phyloP scores from a whole-genome alignment of 2,797 vertebrate species.

The Helostoma temminkii region DNA sequence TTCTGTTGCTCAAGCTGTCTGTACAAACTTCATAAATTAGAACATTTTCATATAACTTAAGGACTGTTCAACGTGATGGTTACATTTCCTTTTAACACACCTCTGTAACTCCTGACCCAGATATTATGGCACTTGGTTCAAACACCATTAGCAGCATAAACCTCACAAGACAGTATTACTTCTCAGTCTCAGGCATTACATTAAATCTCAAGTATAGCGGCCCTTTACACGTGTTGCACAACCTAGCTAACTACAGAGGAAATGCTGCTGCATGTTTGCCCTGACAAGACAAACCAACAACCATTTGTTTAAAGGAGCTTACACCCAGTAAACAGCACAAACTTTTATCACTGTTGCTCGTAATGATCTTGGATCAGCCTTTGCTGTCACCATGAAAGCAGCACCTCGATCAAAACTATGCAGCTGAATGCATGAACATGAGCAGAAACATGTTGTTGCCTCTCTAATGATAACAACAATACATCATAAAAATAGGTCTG shows the following conservation, averaged over 20 bases:
- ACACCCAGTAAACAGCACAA: slow-evolving; percentile 91
- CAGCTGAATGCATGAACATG: slow-evolving; percentile 85
- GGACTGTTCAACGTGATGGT: slow-evolving; percentile 98
- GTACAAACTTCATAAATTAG: slow-evolving; percentile 99
- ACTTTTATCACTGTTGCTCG: slow-evolving; percentile 73
- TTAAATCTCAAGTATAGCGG: slow-evolving; percentile 87
- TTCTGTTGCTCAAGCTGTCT: slow-evolving; percentile 90
- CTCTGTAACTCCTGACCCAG: slow-evolving; percentile 93
- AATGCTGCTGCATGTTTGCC: slow-evolving; percentile 84
- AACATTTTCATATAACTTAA: slow-evolving; percentile 97
- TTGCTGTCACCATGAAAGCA: slow-evolving; percentile 90
- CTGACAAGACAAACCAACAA: slow-evolving; percentile 88
- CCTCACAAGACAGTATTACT: slow-evolving; percentile 84
- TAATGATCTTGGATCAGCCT: slow-evolving; percentile 81
- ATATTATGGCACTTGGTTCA: slow-evolving; percentile 97
- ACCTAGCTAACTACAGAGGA: slow-evolving; percentile 77
- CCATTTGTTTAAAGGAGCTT: slow-evolving; percentile 82
- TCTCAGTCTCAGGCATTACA: slow-evolving; percentile 86
- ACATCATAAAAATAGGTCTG: slow-evolving; percentile 78
- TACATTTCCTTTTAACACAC: slow-evolving; percentile 91
- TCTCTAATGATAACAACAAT: slow-evolving; percentile 78
- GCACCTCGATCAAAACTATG: slow-evolving; percentile 91
- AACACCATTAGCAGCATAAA: slow-evolving; percentile 93
- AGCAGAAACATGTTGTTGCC: slow-evolving; percentile 76
- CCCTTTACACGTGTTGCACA: slow-evolving; percentile 77